Base-by-base conservation (phyloP, 1,140 invertebrate genomes). In the Aphidius gifuensis region DNA sequence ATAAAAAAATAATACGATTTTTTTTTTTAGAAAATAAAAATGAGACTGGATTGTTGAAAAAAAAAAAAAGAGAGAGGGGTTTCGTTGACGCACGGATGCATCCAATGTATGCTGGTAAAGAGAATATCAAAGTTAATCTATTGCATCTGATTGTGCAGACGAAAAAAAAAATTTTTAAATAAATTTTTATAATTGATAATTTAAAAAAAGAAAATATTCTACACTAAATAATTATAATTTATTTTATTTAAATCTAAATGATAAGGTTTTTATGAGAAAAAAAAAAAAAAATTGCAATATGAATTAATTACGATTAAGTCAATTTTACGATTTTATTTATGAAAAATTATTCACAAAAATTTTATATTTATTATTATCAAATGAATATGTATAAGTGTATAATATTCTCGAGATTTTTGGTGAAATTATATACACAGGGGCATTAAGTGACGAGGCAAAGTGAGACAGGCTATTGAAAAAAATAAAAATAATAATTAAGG, bases 111-210 rank as follows among this genome's bases (percentile, higher is more conserved):
- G 53, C 43, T 43, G 61, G 46, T 42, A 58, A 63, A 63, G 56
- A 48, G 56, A 54, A 63, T 53, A 58, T 63, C 38, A 58, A 63
- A 63, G 21, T 53, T 50, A 54, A 63, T 63, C 43, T 62, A 58
- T 58, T 38, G 11, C 42, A 44, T 43, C n/a, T 40, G 53, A 55
- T n/a, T 55, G 53, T 42, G 40, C 23, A 55, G 39, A 16, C 6
- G 23, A 55, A n/a, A 55, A 11, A 9, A 42, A 6, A 55, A 40
- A 43, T 7, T 9, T 21, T 21, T 11, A 57, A 57, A 57, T 57
- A 47, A 46, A 16, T 16, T 16, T 16, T 16, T 16, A 16, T 16
- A 16, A 16, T 16, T 16, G 16, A 16, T 16, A 0, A 16, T 16
- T 16, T 16, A 16, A 16, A 16, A 16, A 16, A 16, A 7, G 43